Percentiles rank a stretch among this genome's conserved stretches.
phyloP scores from a whole-genome alignment of 2,888 invertebrate genomes.

The Dryococelus australis region DNA sequence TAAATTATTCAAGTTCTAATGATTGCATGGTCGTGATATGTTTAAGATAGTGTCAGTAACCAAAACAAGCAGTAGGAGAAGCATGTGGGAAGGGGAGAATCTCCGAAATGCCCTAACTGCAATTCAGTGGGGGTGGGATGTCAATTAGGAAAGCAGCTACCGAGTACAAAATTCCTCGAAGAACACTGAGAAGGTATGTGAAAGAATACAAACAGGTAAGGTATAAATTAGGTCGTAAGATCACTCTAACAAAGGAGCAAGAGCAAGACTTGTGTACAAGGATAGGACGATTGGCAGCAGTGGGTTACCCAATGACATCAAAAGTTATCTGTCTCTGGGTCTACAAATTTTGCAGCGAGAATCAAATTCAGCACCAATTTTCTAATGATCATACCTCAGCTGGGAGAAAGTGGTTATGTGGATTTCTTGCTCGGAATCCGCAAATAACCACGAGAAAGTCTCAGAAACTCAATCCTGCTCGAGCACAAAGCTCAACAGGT shows the following conservation, averaged over 20 bases:
- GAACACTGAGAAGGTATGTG: neutral
- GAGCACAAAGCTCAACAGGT: neutral
- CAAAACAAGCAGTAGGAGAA: neutral
- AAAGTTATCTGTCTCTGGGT: conserved; percentile 17
- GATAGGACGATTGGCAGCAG: neutral
- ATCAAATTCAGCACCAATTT: neutral
- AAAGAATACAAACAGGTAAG: neutral
- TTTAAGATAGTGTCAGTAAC: conserved; percentile 13
- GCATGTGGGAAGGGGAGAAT: neutral
- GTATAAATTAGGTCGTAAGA: neutral
- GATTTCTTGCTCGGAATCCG: neutral
- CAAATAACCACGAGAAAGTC: neutral
- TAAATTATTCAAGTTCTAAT: neutral
- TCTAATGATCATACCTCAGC: neutral
- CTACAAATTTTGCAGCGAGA: neutral
- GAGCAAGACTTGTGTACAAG: neutral
- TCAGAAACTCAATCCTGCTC: neutral
- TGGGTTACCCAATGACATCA: conserved; percentile 10
- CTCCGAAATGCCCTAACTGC: neutral
- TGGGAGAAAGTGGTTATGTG: conserved; percentile 6
- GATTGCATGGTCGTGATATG: neutral
- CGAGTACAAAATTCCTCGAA: conserved; percentile 17
- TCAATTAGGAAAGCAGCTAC: conserved; percentile 11
- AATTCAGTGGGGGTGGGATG: neutral
- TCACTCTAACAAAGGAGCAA: neutral